Evolutionary conservation across 2,113 vertebrate species (phyloP).

Genomic region (Cacatua alba): DNA sequence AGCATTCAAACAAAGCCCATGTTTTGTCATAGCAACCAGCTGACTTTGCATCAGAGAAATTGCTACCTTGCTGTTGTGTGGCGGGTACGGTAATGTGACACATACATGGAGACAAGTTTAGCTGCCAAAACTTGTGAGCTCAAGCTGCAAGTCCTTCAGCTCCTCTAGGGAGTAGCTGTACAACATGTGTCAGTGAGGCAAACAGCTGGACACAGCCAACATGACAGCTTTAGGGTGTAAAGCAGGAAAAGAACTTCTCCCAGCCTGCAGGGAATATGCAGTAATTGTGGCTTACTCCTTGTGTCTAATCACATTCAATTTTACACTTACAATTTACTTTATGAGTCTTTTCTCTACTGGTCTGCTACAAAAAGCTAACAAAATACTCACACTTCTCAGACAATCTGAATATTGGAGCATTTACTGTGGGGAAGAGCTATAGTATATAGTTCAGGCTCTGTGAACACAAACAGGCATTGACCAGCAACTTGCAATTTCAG

Average conservation of each 20-base stretch:
- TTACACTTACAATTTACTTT: neutral
- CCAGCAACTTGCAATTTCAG: neutral
- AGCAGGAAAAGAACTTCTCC: neutral
- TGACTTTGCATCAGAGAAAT: neutral
- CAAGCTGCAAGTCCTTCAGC: neutral
- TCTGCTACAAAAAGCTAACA: neutral
- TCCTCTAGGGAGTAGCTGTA: neutral
- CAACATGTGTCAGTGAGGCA: neutral
- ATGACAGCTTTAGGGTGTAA: neutral
- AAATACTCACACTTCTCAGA: neutral
- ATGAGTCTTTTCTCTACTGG: neutral
- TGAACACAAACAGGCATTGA: neutral
- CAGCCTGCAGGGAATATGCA: neutral
- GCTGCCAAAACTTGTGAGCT: neutral
- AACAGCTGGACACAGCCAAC: neutral
- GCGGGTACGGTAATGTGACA: neutral
- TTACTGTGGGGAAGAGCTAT: neutral
- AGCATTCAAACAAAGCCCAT: neutral
- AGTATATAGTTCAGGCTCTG: neutral
- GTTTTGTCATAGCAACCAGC: neutral
- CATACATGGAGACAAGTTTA: neutral
- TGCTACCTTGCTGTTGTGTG: neutral
- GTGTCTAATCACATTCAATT: neutral
- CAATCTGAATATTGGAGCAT: neutral
- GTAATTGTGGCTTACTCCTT: neutral